A percentile compares a stretch with the other conserved stretches of the same genome.
phyloP scores from a whole-genome alignment of 2,888 invertebrate genomes.

The Xylota segnis region DNA sequence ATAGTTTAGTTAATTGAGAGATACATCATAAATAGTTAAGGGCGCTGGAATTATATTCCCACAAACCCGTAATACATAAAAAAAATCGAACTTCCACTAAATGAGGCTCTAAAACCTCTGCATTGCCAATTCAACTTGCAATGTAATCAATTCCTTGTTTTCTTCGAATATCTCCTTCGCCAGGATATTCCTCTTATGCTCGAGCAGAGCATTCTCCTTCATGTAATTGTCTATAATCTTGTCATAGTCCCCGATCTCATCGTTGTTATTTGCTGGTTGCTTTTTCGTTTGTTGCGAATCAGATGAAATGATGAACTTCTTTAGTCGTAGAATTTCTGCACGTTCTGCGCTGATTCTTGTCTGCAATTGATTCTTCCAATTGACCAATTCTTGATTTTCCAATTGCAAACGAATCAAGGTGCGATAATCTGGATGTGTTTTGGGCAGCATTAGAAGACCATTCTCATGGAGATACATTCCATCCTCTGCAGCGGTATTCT shows the following conservation, averaged over 20 bases:
- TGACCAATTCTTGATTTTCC: conserved; percentile 88
- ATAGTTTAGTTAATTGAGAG: conserved; percentile 37
- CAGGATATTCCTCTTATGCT: conserved; percentile 88
- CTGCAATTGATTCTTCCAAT: conserved; percentile 89
- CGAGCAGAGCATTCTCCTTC: conserved; percentile 88
- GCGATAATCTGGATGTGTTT: conserved; percentile 85
- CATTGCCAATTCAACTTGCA: conserved; percentile 88
- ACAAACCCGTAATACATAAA: conserved; percentile 18
- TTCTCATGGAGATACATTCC: conserved; percentile 79
- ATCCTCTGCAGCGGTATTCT: conserved; percentile 68
- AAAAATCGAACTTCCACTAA: neutral
- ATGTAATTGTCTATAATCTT: conserved; percentile 85
- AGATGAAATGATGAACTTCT: conserved; percentile 85
- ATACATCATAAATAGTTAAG: conserved; percentile 36
- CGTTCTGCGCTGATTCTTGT: conserved; percentile 90
- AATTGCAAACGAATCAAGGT: conserved; percentile 87
- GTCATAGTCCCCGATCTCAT: conserved; percentile 83
- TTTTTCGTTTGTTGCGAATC: conserved; percentile 82
- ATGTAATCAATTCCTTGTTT: conserved; percentile 88
- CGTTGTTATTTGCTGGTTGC: conserved; percentile 78
- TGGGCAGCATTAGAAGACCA: conserved; percentile 85
- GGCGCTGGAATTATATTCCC: conserved; percentile 55
- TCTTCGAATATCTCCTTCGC: conserved; percentile 90
- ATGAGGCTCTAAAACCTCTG: conserved; percentile 78
- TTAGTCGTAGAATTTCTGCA: conserved; percentile 89